phyloP scores from a whole-genome alignment of 2,888 invertebrate species.

The Linnaemya vulpina region DNA sequence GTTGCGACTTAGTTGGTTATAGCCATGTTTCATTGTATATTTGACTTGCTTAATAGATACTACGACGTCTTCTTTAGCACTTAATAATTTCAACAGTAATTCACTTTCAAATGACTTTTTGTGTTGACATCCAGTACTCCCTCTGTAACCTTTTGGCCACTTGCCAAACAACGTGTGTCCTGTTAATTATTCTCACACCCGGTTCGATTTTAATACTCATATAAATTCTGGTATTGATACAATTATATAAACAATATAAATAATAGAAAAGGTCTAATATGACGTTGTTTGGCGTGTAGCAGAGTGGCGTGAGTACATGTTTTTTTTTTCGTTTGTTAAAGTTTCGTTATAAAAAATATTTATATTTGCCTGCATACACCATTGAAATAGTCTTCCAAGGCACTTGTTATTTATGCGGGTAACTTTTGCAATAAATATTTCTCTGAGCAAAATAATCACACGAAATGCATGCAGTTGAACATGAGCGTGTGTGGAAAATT shows the following conservation, averaged over 20 bases:
- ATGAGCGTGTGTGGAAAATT: not conserved
- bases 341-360: not conserved
- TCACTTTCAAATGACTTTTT: conserved; percentile 30
- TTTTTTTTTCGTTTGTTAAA: not conserved
- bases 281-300: not conserved
- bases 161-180: conserved; percentile 7
- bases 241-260: not conserved
- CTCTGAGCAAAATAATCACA: not conserved
- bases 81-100: not conserved
- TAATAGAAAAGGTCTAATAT: not conserved
- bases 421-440: no score
- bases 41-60: not conserved
- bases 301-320: not conserved
- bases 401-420: no score
- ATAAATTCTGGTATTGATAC: not conserved
- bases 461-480: not conserved
- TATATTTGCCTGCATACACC: not conserved
- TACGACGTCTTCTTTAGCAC: not conserved
- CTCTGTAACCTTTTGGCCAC: not conserved
- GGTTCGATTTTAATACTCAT: not conserved
- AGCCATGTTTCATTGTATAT: not conserved
- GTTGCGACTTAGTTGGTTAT: no score
- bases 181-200: not conserved
- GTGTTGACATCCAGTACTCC: not conserved
- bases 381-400: no score